Base-by-base conservation (phyloP, 2,113 vertebrate species). In the Formicarius rufipectus region DNA sequence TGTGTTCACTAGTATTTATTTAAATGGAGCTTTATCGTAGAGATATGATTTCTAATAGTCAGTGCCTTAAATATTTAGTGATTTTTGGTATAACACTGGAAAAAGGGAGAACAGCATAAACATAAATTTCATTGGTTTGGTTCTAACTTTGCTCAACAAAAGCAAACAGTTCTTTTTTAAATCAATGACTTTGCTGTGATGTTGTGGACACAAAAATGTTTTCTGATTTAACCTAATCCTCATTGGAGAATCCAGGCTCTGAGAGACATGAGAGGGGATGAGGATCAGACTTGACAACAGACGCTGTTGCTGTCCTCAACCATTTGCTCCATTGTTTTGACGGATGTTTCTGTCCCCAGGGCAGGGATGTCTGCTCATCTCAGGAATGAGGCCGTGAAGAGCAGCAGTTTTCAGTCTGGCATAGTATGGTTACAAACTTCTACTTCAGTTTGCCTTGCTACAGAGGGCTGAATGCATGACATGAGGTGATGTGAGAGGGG, bases 291-390 rank as follows among this genome's bases (percentile, higher is more conserved):
- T 2, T 90, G 84, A 84, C 68, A 91, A 59, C 47, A 84, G 89
- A 91, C 63, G 64, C 89, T 96, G 76, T 33, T 86, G 87, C 77
- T 91, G 87, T 92, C 84, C 77, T 63, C 33, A 17, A 39, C 28
- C 22, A 6, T 95, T 91, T 74, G 33, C 60, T 95, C 45, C n/a
- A 2, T 31, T 0, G 3, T 35, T 73, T 20, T 95, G 80, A 83
- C 49, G 56, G 62, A 67, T 89, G 25, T 50, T 74, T 78, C 47
- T 91, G 45, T n/a, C 95, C 80, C 63, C 0, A 1, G 15, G 87
- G 89, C 80, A 67, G 80, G 50, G 30, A 62, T 87, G 80, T 73
- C 84, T 74, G 50, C 62, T 93, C 62, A 23, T 16, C 66, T 79
- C 40, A 11, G 6, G 40, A 62, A 7, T 8, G 7, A 6, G 55